Conservation (phyloP, 2,797 vertebrate species). For the Nothura maculosa region DNA sequence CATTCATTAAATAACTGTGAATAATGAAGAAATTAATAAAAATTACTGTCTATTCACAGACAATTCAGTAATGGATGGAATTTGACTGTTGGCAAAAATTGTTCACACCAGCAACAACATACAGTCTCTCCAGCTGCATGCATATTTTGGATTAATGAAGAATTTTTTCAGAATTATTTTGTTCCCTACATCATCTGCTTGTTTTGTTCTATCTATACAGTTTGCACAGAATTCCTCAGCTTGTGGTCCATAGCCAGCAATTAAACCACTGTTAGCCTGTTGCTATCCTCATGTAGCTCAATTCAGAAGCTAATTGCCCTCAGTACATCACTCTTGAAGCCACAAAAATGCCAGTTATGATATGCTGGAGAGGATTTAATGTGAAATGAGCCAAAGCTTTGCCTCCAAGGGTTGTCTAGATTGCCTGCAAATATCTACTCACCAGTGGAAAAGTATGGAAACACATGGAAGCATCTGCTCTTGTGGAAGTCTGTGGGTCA, state of each 20-base stretch:
- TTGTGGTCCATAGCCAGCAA: conserved; percentile 76
- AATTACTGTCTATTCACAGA: conserved; percentile 22
- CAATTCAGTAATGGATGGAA: neutral
- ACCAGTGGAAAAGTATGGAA: neutral
- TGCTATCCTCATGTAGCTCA: conserved; percentile 78
- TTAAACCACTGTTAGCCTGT: conserved; percentile 78
- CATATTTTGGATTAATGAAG: neutral
- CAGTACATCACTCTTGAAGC: conserved; percentile 66
- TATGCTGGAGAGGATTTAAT: conserved; percentile 47
- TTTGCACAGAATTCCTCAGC: conserved; percentile 68
- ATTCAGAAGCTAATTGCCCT: conserved; percentile 80
- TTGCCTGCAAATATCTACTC: neutral
- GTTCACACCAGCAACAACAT: neutral
- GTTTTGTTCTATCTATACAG: conserved; percentile 73
- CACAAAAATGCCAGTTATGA: conserved; percentile 62
- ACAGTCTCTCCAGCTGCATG: conserved; percentile 8
- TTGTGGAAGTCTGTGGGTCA: rapidly evolving
- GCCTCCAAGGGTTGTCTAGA: neutral
- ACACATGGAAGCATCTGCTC: neutral
- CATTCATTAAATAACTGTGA: conserved; percentile 41
- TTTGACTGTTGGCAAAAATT: conserved; percentile 18
- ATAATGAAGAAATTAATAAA: conserved; percentile 41
- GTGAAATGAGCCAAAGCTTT: neutral
- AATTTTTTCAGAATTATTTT: conserved; percentile 37
- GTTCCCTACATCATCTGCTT: conserved; percentile 46